Conservation (phyloP, 2,888 invertebrate species). For the Drosophila histrio region DNA sequence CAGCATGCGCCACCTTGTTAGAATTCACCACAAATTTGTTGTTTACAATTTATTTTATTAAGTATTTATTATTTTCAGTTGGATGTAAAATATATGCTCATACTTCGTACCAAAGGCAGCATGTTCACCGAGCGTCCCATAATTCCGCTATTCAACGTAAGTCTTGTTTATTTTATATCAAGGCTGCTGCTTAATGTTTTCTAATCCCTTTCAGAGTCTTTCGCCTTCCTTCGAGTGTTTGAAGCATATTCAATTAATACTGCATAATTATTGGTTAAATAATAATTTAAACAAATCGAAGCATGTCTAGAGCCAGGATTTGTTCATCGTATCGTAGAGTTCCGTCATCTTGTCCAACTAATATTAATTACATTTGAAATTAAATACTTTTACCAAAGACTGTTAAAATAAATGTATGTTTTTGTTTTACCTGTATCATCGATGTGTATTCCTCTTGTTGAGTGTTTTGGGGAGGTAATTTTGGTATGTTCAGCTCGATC, state of each 20-base stretch:
- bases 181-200: neutral
- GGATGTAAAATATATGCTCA: conserved; percentile 83
- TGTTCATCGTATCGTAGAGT: conserved; percentile 42
- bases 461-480: conserved; percentile 37
- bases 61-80: conserved; percentile 71
- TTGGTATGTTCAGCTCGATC: conserved; percentile 67
- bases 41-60: conserved; percentile 6
- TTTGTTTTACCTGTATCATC: conserved; percentile 44
- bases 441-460: conserved; percentile 27
- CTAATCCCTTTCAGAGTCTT: conserved; percentile 75
- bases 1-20: no score
- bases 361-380: conserved; percentile 5
- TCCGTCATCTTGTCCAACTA: conserved; percentile 59
- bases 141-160: conserved; percentile 83
- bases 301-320: conserved; percentile 24
- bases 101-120: conserved; percentile 82
- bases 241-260: conserved; percentile 77
- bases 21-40: no score
- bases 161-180: neutral
- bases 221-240: conserved; percentile 83
- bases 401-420: conserved; percentile 12
- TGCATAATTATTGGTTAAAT: conserved; percentile 59
- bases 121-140: conserved; percentile 80
- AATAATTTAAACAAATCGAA: conserved; percentile 29
- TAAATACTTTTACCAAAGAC: conserved; percentile 15